These are phyloP conservation scores for Pangasius macronema DNA, from an alignment of 2,797 vertebrate species.

Conservation along the genomic window DNA sequence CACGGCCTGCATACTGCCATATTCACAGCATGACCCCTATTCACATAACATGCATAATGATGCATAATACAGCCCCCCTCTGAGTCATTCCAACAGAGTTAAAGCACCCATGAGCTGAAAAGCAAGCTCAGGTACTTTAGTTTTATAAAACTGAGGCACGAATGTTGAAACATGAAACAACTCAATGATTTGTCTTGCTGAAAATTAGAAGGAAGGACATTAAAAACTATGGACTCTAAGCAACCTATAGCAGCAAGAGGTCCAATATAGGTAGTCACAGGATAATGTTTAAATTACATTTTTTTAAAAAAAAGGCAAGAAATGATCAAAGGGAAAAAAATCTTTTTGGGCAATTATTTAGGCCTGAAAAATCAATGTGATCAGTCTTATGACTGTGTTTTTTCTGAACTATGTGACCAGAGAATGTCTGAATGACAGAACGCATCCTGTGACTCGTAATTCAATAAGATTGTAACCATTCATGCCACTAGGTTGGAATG, in stretches of 20 bases:
- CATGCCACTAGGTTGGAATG: neutral
- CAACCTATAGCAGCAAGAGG: conserved; percentile 27
- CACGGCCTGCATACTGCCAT: conserved; percentile 6
- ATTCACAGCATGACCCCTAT: conserved; percentile 31
- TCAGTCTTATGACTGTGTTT: neutral
- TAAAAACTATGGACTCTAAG: conserved; percentile 15
- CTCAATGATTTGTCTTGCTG: conserved; percentile 12
- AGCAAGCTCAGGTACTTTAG: conserved; percentile 36
- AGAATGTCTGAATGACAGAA: conserved; percentile 51
- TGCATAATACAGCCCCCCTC: conserved; percentile 24
- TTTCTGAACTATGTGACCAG: conserved; percentile 29
- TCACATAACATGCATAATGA: conserved; percentile 18
- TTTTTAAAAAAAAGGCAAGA: neutral
- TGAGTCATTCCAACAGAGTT: conserved; percentile 28
- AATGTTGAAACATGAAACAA: conserved; percentile 41
- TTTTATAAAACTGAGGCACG: conserved; percentile 8
- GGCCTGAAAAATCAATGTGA: neutral
- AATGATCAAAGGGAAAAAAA: neutral
- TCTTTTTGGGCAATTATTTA: neutral
- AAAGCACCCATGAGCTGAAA: conserved; percentile 33
- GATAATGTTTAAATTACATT: conserved; percentile 11
- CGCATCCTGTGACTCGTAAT: conserved; percentile 68
- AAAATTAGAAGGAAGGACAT: conserved; percentile 17
- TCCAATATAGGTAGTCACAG: neutral
- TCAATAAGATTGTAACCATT: conserved; percentile 59